A percentile compares a stretch with the other conserved stretches of the same genome.
phyloP scores from a whole-genome alignment of 1,140 invertebrate species.

The Seison nebaliae region DNA sequence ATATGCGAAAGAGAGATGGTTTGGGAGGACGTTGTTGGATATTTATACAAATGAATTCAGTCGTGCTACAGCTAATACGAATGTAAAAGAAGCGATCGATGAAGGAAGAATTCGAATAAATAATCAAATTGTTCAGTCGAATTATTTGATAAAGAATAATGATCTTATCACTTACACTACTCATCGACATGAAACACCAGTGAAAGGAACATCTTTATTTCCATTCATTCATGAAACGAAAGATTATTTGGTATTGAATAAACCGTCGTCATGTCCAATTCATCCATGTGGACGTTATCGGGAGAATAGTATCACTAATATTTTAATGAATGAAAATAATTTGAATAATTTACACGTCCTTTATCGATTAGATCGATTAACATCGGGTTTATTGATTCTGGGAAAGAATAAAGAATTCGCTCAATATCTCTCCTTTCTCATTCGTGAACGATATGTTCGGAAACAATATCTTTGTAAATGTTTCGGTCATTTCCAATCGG shows the following conservation, averaged over 20 bases:
- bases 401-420: slow-evolving; percentile 39
- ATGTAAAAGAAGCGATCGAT: slow-evolving; percentile 45
- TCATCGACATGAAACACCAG: slow-evolving; percentile 88
- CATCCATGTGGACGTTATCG: slow-evolving; percentile 84
- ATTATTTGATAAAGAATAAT: slow-evolving; percentile 71
- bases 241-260: slow-evolving; percentile 92
- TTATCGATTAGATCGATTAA: slow-evolving; percentile 49
- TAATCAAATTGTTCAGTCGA: slow-evolving; percentile 57
- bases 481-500: no score
- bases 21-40: slow-evolving; percentile 68
- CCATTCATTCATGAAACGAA: slow-evolving; percentile 84
- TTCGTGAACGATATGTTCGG: no score
- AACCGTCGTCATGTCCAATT: slow-evolving; percentile 93
- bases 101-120: slow-evolving; percentile 73
- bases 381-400: slow-evolving; percentile 70
- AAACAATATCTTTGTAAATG: no score
- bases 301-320: slow-evolving; percentile 79
- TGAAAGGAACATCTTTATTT: slow-evolving; percentile 61
- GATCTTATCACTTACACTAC: slow-evolving; percentile 32
- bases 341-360: slow-evolving; percentile 19
- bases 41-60: slow-evolving; percentile 68
- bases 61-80: slow-evolving; percentile 45
- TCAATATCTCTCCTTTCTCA: no score
- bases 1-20: slow-evolving; percentile 86
- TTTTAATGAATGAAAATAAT: slow-evolving; percentile 59